These are phyloP conservation scores for Diuraphis noxia DNA, from an alignment of 1,140 invertebrate species.

Conservation along the genomic window DNA sequence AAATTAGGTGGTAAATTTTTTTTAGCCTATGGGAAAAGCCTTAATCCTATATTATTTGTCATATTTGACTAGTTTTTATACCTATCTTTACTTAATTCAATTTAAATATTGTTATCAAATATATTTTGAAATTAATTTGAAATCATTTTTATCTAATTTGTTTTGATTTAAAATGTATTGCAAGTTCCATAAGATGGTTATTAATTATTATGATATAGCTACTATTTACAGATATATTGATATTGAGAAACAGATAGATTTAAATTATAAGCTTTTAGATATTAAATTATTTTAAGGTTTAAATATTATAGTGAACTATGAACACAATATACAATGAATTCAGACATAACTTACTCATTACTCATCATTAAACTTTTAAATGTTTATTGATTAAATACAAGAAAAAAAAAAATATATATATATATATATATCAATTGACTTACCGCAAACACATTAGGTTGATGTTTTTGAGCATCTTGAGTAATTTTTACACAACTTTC, in stretches of 20 bases:
- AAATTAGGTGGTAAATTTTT: too few species aligned
- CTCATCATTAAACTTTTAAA: not conserved
- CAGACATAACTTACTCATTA: not conserved
- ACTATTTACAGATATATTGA: not conserved
- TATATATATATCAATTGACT: constrained; percentile 56
- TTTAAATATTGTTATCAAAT: not conserved
- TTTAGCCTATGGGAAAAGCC: too few species aligned
- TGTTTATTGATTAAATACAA: not conserved
- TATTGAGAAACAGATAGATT: not conserved
- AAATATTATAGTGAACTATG: not conserved
- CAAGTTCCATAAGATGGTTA: not conserved
- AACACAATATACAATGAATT: not conserved
- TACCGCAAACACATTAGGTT: constrained; percentile 65
- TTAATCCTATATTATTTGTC: too few species aligned
- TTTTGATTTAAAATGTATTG: not conserved
- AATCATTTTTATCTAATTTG: not conserved
- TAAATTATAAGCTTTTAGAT: not conserved
- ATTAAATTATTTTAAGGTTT: not conserved
- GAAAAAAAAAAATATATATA: too few species aligned
- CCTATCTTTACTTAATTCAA: not conserved
- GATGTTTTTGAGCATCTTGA: constrained; percentile 64
- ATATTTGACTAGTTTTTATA: not conserved
- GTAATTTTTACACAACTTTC: constrained; percentile 86
- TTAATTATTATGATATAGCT: not conserved
- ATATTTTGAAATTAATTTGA: not conserved